Conservation (phyloP, 2,797 vertebrate genomes). For the Artibeus jamaicensis region DNA sequence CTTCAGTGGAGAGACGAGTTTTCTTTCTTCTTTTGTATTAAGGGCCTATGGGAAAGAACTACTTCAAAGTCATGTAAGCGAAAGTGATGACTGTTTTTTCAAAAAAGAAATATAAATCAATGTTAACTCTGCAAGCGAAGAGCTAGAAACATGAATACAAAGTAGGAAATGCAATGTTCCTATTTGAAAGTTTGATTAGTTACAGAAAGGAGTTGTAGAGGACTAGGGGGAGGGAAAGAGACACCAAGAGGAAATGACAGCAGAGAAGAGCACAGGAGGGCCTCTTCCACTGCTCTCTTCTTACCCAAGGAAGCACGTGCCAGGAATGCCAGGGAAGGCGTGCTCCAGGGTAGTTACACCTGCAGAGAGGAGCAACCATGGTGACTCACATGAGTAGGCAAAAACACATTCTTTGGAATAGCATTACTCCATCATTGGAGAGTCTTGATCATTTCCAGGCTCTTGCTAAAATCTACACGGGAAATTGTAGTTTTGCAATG, state of each 20-base stretch:
- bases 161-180: not conserved
- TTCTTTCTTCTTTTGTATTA: not conserved
- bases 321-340: not conserved
- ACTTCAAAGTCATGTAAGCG: not conserved
- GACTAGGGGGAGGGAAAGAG: not conserved
- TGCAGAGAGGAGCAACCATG: rapidly evolving
- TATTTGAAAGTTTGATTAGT: not conserved
- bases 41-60: slow-evolving; percentile 15
- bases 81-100: not conserved
- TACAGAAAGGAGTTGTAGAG: not conserved
- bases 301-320: not conserved
- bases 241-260: not conserved
- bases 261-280: not conserved
- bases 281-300: not conserved
- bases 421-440: too few relatives aligned
- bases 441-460: not conserved
- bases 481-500: not conserved
- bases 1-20: not conserved
- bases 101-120: not conserved
- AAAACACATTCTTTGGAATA: not conserved
- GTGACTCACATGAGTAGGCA: not conserved
- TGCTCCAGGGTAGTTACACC: not conserved
- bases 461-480: not conserved
- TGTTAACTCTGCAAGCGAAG: not conserved
- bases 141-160: not conserved